phyloP scores from a whole-genome alignment of 2,888 invertebrate species.

The Drosophila parthenogenetica region DNA sequence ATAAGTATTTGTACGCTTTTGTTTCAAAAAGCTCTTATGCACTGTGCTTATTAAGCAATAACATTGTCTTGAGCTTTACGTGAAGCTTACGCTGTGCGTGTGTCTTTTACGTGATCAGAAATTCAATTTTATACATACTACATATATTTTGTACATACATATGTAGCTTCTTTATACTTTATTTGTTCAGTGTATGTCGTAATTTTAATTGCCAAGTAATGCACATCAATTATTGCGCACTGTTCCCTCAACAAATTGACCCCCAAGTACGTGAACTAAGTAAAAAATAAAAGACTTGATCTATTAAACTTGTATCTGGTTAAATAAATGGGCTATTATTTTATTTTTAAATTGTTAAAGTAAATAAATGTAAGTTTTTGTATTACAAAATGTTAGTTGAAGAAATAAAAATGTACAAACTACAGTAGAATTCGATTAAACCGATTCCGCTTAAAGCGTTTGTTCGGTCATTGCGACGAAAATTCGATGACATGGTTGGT shows the following conservation, averaged over 20 bases:
- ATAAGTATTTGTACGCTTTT: constrained; percentile 11
- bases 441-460: too few relatives aligned
- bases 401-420: too few relatives aligned
- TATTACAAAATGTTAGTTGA: too few relatives aligned
- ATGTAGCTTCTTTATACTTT: neutral
- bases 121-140: constrained; percentile 1
- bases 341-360: too few relatives aligned
- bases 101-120: constrained; percentile 29
- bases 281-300: too few relatives aligned
- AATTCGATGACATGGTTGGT: too few relatives aligned
- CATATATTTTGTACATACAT: neutral
- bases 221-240: neutral
- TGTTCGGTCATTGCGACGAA: too few relatives aligned
- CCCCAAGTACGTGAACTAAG: too few relatives aligned
- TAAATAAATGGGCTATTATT: too few relatives aligned
- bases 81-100: constrained; percentile 16
- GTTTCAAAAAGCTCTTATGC: constrained; percentile 9
- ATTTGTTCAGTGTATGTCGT: constrained; percentile 3
- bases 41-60: neutral
- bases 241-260: neutral
- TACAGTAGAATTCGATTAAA: too few relatives aligned
- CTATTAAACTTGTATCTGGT: too few relatives aligned
- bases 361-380: too few relatives aligned
- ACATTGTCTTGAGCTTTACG: constrained; percentile 1
- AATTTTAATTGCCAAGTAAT: neutral